phyloP scores from a whole-genome alignment of 2,113 vertebrate genomes.

The Heliornis fulica region DNA sequence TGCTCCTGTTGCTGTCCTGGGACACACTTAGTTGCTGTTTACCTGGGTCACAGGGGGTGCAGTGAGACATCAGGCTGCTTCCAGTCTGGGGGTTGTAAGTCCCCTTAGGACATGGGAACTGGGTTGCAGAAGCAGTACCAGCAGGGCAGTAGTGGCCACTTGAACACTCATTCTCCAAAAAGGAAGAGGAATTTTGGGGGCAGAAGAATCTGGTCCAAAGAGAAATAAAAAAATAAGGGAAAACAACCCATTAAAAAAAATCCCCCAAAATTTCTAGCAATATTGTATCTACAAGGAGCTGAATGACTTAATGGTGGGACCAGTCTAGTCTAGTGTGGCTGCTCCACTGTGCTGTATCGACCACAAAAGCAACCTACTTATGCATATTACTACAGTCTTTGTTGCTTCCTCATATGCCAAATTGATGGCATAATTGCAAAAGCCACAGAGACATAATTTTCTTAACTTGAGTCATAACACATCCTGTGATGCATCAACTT shows the following conservation, averaged over 20 bases:
- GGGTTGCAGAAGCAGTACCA: conserved; percentile 75
- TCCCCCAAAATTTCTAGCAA: background rate
- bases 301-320: background rate
- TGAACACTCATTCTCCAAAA: conserved; percentile 74
- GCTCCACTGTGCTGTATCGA: background rate
- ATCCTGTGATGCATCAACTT: conserved; percentile 46
- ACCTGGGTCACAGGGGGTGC: conserved; percentile 87
- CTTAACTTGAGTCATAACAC: conserved; percentile 50
- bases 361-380: background rate
- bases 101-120: conserved; percentile 86
- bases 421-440: conserved; percentile 56
- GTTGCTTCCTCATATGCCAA: background rate
- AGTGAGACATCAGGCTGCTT: conserved; percentile 73
- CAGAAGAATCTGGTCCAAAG: conserved; percentile 83
- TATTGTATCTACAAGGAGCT: background rate
- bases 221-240: background rate
- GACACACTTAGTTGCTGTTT: background rate
- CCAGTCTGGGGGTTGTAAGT: conserved; percentile 78
- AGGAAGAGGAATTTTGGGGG: conserved; percentile 72
- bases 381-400: background rate
- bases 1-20: background rate
- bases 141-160: conserved; percentile 84
- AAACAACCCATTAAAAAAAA: too few relatives aligned
- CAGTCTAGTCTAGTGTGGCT: background rate
- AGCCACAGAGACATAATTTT: conserved; percentile 42